Conservation (phyloP, 2,888 invertebrate species). For the Camponotus fellah region DNA sequence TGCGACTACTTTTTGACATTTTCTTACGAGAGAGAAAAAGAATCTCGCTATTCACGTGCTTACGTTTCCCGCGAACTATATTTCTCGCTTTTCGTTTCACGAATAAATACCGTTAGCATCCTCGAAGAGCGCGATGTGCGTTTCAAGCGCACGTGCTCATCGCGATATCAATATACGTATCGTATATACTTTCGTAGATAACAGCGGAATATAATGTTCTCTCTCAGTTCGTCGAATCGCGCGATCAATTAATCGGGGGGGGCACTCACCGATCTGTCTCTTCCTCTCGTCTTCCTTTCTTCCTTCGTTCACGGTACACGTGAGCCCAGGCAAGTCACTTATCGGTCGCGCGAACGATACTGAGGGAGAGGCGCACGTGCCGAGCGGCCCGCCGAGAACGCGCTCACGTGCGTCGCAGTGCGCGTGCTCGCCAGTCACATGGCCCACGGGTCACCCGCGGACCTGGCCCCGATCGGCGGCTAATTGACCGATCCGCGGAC, state of each 20-base stretch:
- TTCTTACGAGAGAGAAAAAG: not conserved
- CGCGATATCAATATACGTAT: slow-evolving; percentile 4
- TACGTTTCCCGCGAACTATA: not conserved
- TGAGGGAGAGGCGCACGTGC: slow-evolving; percentile 70
- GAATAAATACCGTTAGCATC: slow-evolving; percentile 40
- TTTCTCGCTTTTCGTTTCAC: slow-evolving; percentile 4
- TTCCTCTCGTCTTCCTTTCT: not conserved
- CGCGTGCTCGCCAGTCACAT: slow-evolving; percentile 63
- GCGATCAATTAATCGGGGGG: no score
- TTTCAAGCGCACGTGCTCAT: slow-evolving; percentile 42
- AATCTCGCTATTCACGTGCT: not conserved
- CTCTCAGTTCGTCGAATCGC: not conserved
- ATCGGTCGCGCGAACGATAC: slow-evolving; percentile 59
- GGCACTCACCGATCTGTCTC: slow-evolving; percentile 30
- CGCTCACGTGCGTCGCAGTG: slow-evolving; percentile 53
- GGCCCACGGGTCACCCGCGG: not conserved
- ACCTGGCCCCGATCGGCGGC: not conserved
- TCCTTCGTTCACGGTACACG: slow-evolving; percentile 9
- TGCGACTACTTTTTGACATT: not conserved
- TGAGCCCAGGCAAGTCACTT: slow-evolving; percentile 24
- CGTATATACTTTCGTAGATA: not conserved
- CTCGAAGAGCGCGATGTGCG: slow-evolving; percentile 14
- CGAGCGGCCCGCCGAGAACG: slow-evolving; percentile 59
- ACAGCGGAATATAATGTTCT: not conserved
- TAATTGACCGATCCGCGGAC: not conserved